Conservation (phyloP, 2,797 vertebrate genomes). For the Helarctos malayanus region DNA sequence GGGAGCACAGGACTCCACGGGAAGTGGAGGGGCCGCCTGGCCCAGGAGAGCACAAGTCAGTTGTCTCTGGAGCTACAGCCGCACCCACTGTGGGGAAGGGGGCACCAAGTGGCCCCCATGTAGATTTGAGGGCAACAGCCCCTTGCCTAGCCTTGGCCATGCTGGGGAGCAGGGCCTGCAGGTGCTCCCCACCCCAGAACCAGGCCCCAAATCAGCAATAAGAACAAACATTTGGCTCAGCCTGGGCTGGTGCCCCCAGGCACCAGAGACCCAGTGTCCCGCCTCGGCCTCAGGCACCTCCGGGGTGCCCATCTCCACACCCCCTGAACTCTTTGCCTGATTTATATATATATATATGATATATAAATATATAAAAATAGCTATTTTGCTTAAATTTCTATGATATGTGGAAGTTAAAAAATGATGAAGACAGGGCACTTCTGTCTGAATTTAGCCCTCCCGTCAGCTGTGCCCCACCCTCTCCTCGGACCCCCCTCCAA, state of each 20-base stretch:
- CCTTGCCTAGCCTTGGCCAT: neutral
- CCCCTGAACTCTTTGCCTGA: conserved; percentile 86
- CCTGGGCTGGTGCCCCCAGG: conserved; percentile 45
- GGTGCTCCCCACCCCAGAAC: conserved; percentile 59
- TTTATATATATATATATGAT: conserved; percentile 79
- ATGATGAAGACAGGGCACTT: conserved; percentile 86
- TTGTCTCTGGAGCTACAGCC: neutral
- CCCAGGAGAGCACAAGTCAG: neutral
- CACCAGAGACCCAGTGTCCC: neutral
- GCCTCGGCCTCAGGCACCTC: neutral
- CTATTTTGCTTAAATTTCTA: conserved; percentile 91
- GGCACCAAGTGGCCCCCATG: neutral
- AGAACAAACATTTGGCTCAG: conserved; percentile 10
- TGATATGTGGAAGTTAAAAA: conserved; percentile 85
- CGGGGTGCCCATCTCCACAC: conserved; percentile 45
- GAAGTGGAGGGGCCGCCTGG: neutral
- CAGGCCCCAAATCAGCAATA: conserved; percentile 81
- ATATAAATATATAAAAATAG: conserved; percentile 85
- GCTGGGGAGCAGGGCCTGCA: neutral
- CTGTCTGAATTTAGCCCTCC: conserved; percentile 90
- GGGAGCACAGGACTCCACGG: neutral
- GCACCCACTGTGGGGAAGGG: neutral
- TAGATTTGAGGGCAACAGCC: neutral
- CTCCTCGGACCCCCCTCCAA: neutral
- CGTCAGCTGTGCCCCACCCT: neutral